These are phyloP conservation scores for Ornithoptera priamus DNA, from an alignment of 2,888 invertebrate species.

Conservation along the genomic window DNA sequence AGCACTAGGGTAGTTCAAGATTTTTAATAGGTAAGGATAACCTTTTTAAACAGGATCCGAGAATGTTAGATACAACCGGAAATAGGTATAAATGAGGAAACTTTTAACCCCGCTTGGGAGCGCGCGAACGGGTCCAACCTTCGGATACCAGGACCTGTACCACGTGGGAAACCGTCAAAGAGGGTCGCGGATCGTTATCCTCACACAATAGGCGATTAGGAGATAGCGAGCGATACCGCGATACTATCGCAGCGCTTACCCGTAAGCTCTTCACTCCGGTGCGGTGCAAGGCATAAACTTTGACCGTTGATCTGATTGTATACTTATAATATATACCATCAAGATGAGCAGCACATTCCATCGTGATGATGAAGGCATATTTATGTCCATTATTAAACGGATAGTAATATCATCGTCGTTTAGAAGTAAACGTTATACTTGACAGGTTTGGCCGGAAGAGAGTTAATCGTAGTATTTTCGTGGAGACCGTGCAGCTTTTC, in stretches of 20 bases:
- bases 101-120: conserved; percentile 12
- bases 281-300: conserved; percentile 33
- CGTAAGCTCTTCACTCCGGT: conserved; percentile 49
- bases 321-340: too few species aligned
- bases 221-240: conserved; percentile 54
- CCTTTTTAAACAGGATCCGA: background rate
- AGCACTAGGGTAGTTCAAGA: background rate
- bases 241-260: conserved; percentile 53
- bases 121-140: conserved; percentile 32
- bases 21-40: background rate
- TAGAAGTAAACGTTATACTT: too few species aligned
- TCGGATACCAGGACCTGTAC: conserved; percentile 33
- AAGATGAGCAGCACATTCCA: too few species aligned
- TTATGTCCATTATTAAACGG: too few species aligned
- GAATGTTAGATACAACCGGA: background rate
- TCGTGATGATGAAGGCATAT: too few species aligned
- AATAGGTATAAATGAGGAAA: conserved; percentile 2
- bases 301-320: background rate
- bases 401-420: too few species aligned
- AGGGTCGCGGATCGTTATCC: conserved; percentile 51
- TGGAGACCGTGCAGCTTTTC: too few species aligned
- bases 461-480: too few species aligned
- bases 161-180: conserved; percentile 43
- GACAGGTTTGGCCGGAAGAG: too few species aligned
- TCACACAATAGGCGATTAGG: conserved; percentile 65